Base-by-base conservation (phyloP, 1,140 invertebrate species). In the Sycophila sp. region DNA sequence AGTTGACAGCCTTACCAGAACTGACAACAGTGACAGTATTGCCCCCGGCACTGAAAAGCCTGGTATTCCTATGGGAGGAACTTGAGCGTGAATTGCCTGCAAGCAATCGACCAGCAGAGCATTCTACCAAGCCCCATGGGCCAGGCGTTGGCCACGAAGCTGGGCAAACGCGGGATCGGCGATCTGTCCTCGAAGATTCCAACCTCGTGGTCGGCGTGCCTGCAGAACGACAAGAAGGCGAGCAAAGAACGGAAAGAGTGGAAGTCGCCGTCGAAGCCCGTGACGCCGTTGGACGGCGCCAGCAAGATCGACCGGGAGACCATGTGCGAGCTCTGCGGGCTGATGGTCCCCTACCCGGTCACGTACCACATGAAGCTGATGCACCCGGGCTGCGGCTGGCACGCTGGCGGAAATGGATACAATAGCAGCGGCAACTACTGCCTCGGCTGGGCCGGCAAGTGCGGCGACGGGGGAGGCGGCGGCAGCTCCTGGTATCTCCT, bases 401-500 rank as follows among this genome's bases (percentile, higher is more conserved):
- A 93, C 70, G 92, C 95, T n/a, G 91, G 91, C 11, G 93, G 94
- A 2, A 94, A 95, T 81, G 95, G 95, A 2, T 97, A 96, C 82
- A 96, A 96, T 79, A 93, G 91, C 67, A 90, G 90, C 38, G 94
- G 95, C 10, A 93, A 91, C 77, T 96, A 93, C 81, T 95, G 93
- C 81, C 90, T 92, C 13, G 94, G 94, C 1, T 95, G 94, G 93
- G 92, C 93, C 0, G 94, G 94, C 15, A 94, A 93, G 75, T 97
- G 95, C 82, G 95, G 95, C 0, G 94, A 95, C 77, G 94, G 94
- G 1, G 94, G 94, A 13, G 88, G 92, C 10, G 93, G 92, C 28
- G 93, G 91, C 32, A 93, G 92, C 72, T 91, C 93, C 36, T 98
- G 95, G 95, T 98, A 98, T 83, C 88, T 98, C 1, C 91, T 96